phyloP scores from a whole-genome alignment of 2,797 vertebrate species.

The Synaphobranchus kaupii region DNA sequence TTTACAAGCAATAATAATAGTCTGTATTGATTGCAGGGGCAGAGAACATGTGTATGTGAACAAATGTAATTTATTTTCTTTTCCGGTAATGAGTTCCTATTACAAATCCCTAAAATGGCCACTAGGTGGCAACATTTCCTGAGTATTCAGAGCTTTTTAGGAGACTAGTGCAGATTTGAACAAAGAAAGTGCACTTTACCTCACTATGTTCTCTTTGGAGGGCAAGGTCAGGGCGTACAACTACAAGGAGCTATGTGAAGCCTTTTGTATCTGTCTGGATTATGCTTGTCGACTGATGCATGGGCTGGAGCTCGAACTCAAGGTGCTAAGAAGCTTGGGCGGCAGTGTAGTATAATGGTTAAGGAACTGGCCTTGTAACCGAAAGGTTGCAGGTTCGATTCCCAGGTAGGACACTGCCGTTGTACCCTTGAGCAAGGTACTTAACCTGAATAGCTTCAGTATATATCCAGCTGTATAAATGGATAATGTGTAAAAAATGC shows the following conservation, averaged over 20 bases:
- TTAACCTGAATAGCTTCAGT: too few species aligned
- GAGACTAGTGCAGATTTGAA: neutral
- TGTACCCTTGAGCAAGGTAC: too few species aligned
- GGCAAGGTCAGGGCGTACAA: neutral
- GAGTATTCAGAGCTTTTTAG: neutral
- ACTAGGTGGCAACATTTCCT: conserved; percentile 3
- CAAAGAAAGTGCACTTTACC: neutral
- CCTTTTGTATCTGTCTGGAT: neutral
- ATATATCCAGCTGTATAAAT: too few species aligned
- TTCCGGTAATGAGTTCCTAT: neutral
- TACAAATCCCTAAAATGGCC: neutral
- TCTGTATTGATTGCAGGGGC: neutral
- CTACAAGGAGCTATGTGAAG: neutral
- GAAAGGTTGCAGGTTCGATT: too few species aligned
- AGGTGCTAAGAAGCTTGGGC: neutral
- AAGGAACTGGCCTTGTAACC: too few species aligned
- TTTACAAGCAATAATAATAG: neutral
- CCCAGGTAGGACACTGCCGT: too few species aligned
- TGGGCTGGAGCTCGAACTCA: neutral
- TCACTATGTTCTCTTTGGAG: neutral
- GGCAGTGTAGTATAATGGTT: too few species aligned
- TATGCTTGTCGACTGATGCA: neutral
- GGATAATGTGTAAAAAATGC: too few species aligned
- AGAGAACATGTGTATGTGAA: neutral
- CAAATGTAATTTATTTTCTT: neutral